Evolutionary conservation across 2,113 vertebrate species (phyloP), one percentile per base, ranked within the genome.

Genomic region (Carassius gibelio): DNA sequence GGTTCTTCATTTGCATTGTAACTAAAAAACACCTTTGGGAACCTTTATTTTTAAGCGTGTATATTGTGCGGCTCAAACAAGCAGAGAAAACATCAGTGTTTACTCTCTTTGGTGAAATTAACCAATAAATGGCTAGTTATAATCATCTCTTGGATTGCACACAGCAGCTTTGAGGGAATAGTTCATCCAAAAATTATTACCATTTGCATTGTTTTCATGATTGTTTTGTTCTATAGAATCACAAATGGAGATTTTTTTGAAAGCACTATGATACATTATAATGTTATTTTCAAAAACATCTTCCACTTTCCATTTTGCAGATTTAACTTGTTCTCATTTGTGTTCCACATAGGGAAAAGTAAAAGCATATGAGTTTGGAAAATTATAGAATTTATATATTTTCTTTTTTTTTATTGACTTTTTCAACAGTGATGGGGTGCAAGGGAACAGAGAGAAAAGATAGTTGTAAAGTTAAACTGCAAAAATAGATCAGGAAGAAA

Each of bases 81-180:
- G 69, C 19, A 72, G 36, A 71, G 2, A 71, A n/a, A 48, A 10
- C 38, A 11, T 11, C n/a, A 2, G 7, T 5, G 14, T 64, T 80
- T 64, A 64, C n/a, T 64, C 59, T 64, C 1, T n/a, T 61, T 59
- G 5, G 75, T 17, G 52, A 59, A 78, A 77, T 55, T 21, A 23
- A 23, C 36, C 34, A 9, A 2, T 0, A 14, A 69, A 81, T 36
- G 15, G 42, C 23, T 55, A 81, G 8, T 64, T 66, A 64, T 50
- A 66, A 48, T 11, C 23, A 5, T 11, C 38, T 68, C 36, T 62
- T 21, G 34, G 34, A 30, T 30, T 68, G 64, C 61, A 81, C 79
- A 68, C 13, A 52, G 79, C 23, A 81, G 61, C 79, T 68, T 81
- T 50, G 3, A 69, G 50, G 26, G 26, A 81, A 30, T 50, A 81